These are phyloP conservation scores for Gymnoscelis rufifasciata DNA, from an alignment of 2,888 invertebrate species.

Conservation along the genomic window DNA sequence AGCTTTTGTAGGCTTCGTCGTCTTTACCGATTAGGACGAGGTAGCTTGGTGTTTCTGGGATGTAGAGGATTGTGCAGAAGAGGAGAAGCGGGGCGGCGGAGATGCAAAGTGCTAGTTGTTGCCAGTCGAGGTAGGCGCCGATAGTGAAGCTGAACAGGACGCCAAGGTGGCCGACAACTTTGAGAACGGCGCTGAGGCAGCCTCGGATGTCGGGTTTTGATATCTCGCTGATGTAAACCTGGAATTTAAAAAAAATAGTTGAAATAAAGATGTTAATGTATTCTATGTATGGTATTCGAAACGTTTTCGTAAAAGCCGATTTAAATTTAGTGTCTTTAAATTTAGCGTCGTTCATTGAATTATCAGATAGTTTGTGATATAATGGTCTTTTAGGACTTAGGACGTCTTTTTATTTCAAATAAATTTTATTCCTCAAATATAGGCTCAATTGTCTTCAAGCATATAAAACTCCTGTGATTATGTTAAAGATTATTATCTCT, in stretches of 20 bases:
- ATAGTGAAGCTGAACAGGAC: slow-evolving; percentile 90
- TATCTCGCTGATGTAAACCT: slow-evolving; percentile 95
- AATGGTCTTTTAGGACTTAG: too few species aligned
- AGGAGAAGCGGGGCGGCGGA: slow-evolving; percentile 87
- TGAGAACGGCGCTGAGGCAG: slow-evolving; percentile 90
- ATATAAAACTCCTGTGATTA: too few species aligned
- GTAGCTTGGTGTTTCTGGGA: slow-evolving; percentile 94
- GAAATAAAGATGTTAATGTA: neutral
- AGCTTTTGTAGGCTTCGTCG: slow-evolving; percentile 80
- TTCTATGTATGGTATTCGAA: too few species aligned
- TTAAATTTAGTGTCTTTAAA: too few species aligned
- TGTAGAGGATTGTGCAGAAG: slow-evolving; percentile 85
- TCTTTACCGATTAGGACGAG: slow-evolving; percentile 87
- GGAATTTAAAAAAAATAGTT: slow-evolving; percentile 40
- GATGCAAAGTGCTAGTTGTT: slow-evolving; percentile 89
- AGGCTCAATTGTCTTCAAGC: too few species aligned
- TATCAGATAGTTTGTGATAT: too few species aligned
- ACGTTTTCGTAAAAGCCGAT: too few species aligned
- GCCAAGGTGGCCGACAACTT: slow-evolving; percentile 91
- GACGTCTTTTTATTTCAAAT: too few species aligned
- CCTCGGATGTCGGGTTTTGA: slow-evolving; percentile 92
- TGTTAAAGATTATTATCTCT: too few species aligned
- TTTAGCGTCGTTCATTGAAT: too few species aligned
- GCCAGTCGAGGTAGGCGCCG: slow-evolving; percentile 91
- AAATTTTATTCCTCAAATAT: too few species aligned